These are phyloP conservation scores for Odobenus rosmarus DNA, from an alignment of 2,113 vertebrate species.

Conservation along the genomic window DNA sequence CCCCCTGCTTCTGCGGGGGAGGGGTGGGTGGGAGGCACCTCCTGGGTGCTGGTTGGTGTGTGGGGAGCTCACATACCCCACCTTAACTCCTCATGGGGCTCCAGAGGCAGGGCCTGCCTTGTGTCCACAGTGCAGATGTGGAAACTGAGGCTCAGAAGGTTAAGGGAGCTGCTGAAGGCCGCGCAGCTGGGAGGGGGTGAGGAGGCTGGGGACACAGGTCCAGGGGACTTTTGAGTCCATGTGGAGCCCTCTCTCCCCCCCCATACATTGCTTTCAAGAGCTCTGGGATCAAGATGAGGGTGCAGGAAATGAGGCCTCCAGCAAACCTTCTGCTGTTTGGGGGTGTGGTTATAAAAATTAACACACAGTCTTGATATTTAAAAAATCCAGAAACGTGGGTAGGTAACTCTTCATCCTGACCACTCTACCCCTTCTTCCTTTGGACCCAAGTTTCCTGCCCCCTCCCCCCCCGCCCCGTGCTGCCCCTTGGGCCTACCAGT, in stretches of 20 bases:
- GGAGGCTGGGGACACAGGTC: background rate
- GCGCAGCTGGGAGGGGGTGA: accelerated
- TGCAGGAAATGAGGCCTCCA: background rate
- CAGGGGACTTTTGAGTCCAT: too few relatives aligned
- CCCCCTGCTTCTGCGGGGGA: background rate
- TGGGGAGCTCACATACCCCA: background rate
- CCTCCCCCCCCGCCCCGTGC: background rate
- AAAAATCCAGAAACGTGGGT: background rate
- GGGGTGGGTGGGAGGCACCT: constrained; percentile 34
- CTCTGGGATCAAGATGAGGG: background rate
- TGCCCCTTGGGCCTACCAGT: background rate
- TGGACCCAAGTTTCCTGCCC: background rate
- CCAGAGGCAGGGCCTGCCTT: background rate
- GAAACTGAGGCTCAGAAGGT: background rate
- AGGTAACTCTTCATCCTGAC: background rate
- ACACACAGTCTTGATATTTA: background rate
- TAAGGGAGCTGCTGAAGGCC: background rate
- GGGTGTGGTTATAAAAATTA: background rate
- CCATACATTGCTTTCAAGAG: background rate
- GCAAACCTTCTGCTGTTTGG: background rate
- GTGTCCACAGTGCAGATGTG: background rate
- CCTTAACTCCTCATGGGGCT: background rate
- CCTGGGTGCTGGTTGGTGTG: background rate
- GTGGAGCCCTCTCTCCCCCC: background rate
- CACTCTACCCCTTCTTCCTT: background rate